phyloP scores from a whole-genome alignment of 2,113 vertebrate genomes.

The Sinocyclocheilus anophthalmus region DNA sequence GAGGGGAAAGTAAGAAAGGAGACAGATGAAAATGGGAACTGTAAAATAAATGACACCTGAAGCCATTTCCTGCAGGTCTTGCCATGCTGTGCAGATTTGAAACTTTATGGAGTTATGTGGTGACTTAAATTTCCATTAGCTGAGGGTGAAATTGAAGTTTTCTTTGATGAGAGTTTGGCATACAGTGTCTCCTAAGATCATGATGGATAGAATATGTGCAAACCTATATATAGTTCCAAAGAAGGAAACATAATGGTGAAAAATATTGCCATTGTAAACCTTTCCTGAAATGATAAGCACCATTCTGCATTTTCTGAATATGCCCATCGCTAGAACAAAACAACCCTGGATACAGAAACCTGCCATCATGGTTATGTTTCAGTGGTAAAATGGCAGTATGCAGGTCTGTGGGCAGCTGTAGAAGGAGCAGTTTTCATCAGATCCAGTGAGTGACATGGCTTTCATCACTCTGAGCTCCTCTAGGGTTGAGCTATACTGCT shows the following conservation, averaged over 20 bases:
- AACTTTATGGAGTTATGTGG: constrained; percentile 73
- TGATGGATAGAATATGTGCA: constrained; percentile 70
- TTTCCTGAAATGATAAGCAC: no score
- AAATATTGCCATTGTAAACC: not conserved
- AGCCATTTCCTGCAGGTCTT: constrained; percentile 76
- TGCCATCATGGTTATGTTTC: not conserved
- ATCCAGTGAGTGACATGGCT: constrained; percentile 35
- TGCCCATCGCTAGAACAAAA: not conserved
- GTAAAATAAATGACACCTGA: constrained; percentile 82
- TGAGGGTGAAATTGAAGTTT: constrained; percentile 73
- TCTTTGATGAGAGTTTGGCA: constrained; percentile 65
- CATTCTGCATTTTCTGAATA: not conserved
- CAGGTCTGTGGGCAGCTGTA: not conserved
- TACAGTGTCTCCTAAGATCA: constrained; percentile 68
- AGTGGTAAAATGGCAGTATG: not conserved
- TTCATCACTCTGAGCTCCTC: constrained; percentile 25
- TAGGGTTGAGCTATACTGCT: constrained; percentile 4
- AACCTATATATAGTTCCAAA: constrained; percentile 33
- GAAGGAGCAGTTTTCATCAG: constrained; percentile 22
- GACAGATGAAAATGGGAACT: constrained; percentile 80
- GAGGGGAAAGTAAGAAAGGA: constrained; percentile 74
- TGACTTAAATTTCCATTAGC: constrained; percentile 81
- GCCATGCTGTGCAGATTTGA: constrained; percentile 65
- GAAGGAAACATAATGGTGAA: constrained; percentile 27
- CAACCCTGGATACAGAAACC: not conserved